Evolutionary conservation across 2,797 vertebrate genomes (phyloP), one percentile per base, ranked within the genome.

Genomic region (Dendrocincla tyrannina): DNA sequence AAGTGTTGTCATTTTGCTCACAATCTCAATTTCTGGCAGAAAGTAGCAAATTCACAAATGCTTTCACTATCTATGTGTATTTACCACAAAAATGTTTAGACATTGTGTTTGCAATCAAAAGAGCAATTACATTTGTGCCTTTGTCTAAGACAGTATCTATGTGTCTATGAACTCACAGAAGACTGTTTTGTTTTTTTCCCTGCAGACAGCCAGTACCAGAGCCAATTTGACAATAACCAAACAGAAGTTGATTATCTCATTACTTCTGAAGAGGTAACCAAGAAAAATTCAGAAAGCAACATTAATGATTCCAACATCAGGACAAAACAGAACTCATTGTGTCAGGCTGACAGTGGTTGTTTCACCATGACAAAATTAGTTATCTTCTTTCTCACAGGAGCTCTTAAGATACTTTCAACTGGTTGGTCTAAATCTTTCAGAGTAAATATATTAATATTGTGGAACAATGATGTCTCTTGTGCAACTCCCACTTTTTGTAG

Each of bases 211-310:
- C 55, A 98, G 87, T 92, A 97, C 96, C 70, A 92, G 93, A 84
- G 96, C 93, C 14, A 75, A 87, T 80, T 56, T 97, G 93, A 95
- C 88, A 79, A 91, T 98, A 91, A 77, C 81, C 78, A 95, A 97
- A 93, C 94, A 98, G 95, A 97, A 93, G 82, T 16, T 98, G 91
- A 85, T 97, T 87, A 97, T 97, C 91, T 98, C 96, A 60, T 95
- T 98, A 74, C 93, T 97, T 87, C 94, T 97, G 69, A 97, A 97
- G 87, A 98, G 98, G 97, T 98, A 97, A 97, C 89, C 22, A 78
- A 74, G 77, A 79, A 79, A 86, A 88, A 81, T 44, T 82, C 67
- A 73, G 82, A 79, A 90, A 88, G 28, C 39, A 76, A 32, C 22
- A 37, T 39, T 67, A 74, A 47, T 17, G 2, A 63, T 70, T 24